Evolutionary conservation across 2,113 vertebrate species (phyloP).

Genomic region (Tupaia chinensis): DNA sequence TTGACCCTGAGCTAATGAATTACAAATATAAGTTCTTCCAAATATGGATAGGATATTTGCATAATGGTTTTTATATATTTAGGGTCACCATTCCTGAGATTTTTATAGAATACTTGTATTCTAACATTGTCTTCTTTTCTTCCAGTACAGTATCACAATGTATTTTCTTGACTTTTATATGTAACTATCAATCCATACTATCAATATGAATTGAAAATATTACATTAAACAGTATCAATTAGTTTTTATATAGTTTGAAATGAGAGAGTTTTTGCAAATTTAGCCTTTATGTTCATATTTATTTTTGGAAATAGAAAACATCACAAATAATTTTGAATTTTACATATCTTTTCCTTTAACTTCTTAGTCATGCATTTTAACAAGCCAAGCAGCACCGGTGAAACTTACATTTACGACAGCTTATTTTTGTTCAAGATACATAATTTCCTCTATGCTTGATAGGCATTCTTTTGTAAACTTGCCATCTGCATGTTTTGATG

Average conservation of each 20-base stretch:
- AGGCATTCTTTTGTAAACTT: constrained; percentile 54
- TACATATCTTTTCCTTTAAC: neutral
- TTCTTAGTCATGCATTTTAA: constrained; percentile 6
- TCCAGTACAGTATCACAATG: neutral
- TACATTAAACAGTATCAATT: neutral
- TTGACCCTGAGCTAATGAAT: neutral
- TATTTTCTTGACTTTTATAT: neutral
- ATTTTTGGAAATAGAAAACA: neutral
- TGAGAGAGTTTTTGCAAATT: neutral
- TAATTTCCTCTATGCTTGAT: neutral
- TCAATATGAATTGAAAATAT: neutral
- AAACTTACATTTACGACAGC: constrained; percentile 27
- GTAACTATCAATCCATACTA: neutral
- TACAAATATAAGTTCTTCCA: neutral
- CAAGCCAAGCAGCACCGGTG: neutral
- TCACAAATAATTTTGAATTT: constrained; percentile 13
- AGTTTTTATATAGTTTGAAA: constrained; percentile 17
- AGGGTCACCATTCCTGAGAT: neutral
- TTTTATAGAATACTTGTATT: neutral
- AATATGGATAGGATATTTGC: neutral
- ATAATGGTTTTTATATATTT: neutral
- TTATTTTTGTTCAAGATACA: constrained; percentile 53
- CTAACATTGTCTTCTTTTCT: neutral
- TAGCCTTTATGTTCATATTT: neutral
- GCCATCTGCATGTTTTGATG: constrained; percentile 62